Evolutionary conservation across 2,888 invertebrate genomes (phyloP).

Genomic region (Micoletzkya japonica): DNA sequence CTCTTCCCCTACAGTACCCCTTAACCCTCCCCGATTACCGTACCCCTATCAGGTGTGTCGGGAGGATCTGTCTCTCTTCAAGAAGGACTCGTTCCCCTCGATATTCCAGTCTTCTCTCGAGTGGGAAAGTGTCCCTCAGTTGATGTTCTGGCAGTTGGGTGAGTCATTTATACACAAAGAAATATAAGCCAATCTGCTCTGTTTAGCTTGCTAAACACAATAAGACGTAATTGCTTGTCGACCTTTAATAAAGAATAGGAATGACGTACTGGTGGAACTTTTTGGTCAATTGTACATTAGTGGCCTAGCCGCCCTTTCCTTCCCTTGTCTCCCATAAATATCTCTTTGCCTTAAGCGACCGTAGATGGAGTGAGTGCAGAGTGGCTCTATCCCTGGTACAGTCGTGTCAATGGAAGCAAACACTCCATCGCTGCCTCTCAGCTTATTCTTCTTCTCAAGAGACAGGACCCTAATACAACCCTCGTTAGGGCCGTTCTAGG

Average conservation of each 20-base stretch:
- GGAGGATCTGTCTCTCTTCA: slow-evolving; percentile 21
- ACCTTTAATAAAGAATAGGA: too few species aligned
- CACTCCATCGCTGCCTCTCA: slow-evolving; percentile 17
- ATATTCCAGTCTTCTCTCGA: slow-evolving; percentile 18
- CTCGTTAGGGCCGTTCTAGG: slow-evolving; percentile 17
- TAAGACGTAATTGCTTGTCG: too few species aligned
- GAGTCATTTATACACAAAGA: too few species aligned
- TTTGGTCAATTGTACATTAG: too few species aligned
- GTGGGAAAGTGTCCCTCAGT: slow-evolving; percentile 18
- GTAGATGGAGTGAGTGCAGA: slow-evolving; percentile 28
- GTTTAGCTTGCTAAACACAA: too few species aligned
- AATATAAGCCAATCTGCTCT: too few species aligned
- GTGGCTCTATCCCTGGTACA: slow-evolving; percentile 24
- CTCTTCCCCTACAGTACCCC: too few species aligned
- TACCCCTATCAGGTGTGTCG: slow-evolving; percentile 2
- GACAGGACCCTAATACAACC: slow-evolving; percentile 26
- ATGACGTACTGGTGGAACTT: too few species aligned
- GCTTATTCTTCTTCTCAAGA: slow-evolving; percentile 17
- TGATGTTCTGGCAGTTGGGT: slow-evolving; percentile 28
- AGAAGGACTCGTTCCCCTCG: slow-evolving; percentile 14
- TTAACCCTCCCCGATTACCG: neutral
- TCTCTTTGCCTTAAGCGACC: neutral
- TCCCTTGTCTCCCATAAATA: too few species aligned
- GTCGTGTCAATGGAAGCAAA: neutral
- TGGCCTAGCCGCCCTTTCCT: too few species aligned